A percentile compares a stretch with the other conserved stretches of the same genome.
Evolutionary conservation across 1,140 invertebrate species (phyloP).

Genomic region (Lucilia cuprina): DNA sequence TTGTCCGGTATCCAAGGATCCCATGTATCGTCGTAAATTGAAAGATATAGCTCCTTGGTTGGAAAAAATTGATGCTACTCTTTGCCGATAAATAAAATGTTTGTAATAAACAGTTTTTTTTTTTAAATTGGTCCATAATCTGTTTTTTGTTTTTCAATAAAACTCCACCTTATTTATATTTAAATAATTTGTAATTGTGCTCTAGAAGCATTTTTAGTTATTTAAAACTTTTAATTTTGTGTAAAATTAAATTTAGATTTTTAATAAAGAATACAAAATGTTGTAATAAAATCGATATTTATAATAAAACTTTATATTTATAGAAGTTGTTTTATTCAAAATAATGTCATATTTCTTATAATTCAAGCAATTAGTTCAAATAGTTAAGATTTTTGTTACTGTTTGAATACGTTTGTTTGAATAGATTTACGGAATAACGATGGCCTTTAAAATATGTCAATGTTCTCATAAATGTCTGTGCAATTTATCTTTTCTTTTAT

Average conservation of each 20-base stretch:
- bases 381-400: too few species aligned
- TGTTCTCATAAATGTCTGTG: too few species aligned
- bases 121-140: not conserved
- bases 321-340: too few species aligned
- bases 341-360: too few species aligned
- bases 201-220: not conserved
- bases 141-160: not conserved
- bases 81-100: slow-evolving; percentile 69
- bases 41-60: slow-evolving; percentile 87
- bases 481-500: too few species aligned
- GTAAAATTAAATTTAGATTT: not conserved
- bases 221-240: not conserved
- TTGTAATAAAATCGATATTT: not conserved
- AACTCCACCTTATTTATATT: not conserved
- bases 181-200: not conserved
- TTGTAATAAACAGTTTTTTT: not conserved
- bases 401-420: too few species aligned
- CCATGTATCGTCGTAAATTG: slow-evolving; percentile 90
- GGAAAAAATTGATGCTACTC: slow-evolving; percentile 93
- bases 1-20: slow-evolving; percentile 87
- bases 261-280: not conserved
- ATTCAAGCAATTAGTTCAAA: too few species aligned
- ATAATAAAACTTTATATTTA: too few species aligned
- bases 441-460: too few species aligned
- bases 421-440: too few species aligned